Conservation (phyloP, 2,113 vertebrate species). For the Phalacrocorax carbo region DNA sequence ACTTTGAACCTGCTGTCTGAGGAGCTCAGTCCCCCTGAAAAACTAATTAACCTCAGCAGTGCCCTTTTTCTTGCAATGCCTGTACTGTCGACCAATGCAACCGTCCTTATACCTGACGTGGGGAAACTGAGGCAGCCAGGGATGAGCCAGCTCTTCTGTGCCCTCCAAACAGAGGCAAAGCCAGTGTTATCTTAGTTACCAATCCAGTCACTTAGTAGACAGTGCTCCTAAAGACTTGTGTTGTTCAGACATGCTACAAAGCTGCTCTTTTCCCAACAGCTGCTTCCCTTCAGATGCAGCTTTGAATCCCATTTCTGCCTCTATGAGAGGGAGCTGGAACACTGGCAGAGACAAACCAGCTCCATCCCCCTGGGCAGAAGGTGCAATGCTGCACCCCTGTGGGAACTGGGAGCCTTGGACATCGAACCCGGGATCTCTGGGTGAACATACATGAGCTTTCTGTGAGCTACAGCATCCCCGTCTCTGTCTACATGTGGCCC, state of each 20-base stretch:
- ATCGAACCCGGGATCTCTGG: background rate
- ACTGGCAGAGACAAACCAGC: background rate
- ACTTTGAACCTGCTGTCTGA: background rate
- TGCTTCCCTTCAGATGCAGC: background rate
- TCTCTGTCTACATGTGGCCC: accelerated
- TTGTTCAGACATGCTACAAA: accelerated
- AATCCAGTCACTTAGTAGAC: accelerated
- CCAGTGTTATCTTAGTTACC: accelerated
- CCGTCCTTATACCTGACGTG: accelerated
- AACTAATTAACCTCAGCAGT: background rate
- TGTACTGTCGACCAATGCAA: accelerated
- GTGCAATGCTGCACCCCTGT: slow-evolving; percentile 34
- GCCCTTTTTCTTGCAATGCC: background rate
- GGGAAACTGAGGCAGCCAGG: background rate
- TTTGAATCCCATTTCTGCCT: background rate
- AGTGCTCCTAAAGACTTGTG: accelerated
- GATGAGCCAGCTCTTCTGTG: accelerated
- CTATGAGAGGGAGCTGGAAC: accelerated
- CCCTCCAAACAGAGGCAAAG: background rate
- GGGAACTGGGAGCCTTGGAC: background rate
- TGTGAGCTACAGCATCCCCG: accelerated
- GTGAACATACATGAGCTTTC: accelerated
- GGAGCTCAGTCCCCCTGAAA: background rate
- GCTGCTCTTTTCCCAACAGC: background rate
- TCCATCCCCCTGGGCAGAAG: background rate